Evolutionary conservation across 2,888 invertebrate genomes (phyloP).

Genomic region (Drosophila engyochracea): DNA sequence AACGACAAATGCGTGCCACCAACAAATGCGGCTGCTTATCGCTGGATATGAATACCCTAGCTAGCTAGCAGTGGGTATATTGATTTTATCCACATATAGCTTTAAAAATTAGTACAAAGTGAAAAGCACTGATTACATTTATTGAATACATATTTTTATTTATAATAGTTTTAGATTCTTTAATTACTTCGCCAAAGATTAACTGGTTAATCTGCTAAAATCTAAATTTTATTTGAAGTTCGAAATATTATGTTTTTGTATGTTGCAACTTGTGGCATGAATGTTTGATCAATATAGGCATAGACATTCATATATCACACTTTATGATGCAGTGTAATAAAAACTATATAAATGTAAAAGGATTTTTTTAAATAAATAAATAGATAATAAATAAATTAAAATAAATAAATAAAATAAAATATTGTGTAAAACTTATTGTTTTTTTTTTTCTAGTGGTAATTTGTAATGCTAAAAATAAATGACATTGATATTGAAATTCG

Average conservation of each 20-base stretch:
- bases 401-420: neutral
- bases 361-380: neutral
- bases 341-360: neutral
- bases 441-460: neutral
- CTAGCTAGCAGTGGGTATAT: constrained; percentile 6
- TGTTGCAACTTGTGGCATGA: neutral
- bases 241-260: neutral
- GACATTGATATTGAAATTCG: neutral
- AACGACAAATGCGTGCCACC: constrained; percentile 69
- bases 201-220: neutral
- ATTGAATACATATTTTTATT: neutral
- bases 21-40: constrained; percentile 34
- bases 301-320: neutral
- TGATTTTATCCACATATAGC: neutral
- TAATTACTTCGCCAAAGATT: neutral
- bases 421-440: neutral
- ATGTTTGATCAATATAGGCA: neutral
- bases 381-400: neutral
- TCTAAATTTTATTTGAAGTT: neutral
- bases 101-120: neutral
- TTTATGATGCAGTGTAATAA: neutral
- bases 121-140: neutral
- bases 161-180: neutral
- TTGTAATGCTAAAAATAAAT: neutral
- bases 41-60: constrained; percentile 35